A percentile compares a stretch with the other conserved stretches of the same genome.
These are phyloP conservation scores for Drosophila nigritarsus DNA, from an alignment of 2,888 invertebrate genomes.

Conservation along the genomic window DNA sequence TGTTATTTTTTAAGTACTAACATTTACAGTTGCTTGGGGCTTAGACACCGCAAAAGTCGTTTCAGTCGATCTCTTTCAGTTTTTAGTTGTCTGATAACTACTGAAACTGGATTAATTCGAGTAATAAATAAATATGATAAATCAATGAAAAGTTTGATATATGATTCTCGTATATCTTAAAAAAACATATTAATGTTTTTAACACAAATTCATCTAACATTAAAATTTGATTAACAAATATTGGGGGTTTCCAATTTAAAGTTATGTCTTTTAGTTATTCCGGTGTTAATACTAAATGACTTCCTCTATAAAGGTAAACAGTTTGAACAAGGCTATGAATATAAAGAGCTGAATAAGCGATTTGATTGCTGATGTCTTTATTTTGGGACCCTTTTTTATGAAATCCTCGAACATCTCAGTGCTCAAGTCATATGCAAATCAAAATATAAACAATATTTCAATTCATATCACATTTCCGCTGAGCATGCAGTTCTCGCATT, in stretches of 20 bases:
- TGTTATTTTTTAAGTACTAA: neutral
- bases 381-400: neutral
- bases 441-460: neutral
- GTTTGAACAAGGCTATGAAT: neutral
- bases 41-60: neutral
- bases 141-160: neutral
- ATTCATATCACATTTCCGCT: neutral
- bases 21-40: neutral
- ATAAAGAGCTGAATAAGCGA: neutral
- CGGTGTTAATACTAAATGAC: neutral
- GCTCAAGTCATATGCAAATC: neutral
- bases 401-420: neutral
- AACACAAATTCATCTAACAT: neutral
- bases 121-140: neutral
- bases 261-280: neutral
- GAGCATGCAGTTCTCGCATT: neutral
- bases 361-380: neutral
- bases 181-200: neutral
- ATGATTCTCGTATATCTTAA: neutral
- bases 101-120: neutral
- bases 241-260: neutral
- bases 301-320: neutral
- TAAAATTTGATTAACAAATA: neutral
- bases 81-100: neutral
- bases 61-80: neutral